Base-by-base conservation (phyloP, 2,888 invertebrate genomes). In the Dexiosoma caninum region DNA sequence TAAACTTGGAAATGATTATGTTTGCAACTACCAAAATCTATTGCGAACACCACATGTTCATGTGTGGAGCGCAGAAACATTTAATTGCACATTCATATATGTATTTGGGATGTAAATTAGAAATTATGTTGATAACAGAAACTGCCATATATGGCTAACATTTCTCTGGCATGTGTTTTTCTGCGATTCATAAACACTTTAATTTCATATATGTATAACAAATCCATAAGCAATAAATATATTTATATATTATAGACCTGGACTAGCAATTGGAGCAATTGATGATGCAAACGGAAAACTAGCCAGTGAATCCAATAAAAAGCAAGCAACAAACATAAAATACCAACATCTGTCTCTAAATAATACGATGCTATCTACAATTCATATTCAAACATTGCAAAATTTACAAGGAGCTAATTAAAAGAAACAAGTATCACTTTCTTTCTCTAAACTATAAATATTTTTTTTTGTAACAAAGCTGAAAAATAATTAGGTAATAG, bases 181-280 rank as follows among this genome's bases (percentile, higher is more conserved):
- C n/a, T n/a, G n/a, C n/a, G n/a, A n/a, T n/a, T n/a, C n/a, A n/a
- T n/a, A n/a, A n/a, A n/a, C n/a, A n/a, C n/a, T n/a, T n/a, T n/a
- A n/a, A n/a, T n/a, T 74, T 51, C 6, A 5, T 27, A 5, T 27
- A 5, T 27, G 3, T 27, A 6, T 27, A 12, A 6, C 35, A 37
- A 21, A n/a, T 1, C 7, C 5, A n/a, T 40, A 23, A 9, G n/a
- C 23, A 1, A 30, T 23, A 51, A 10, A 14, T 27, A 44, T 27
- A 9, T 66, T 40, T 62, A 10, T 67, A 44, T 55, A 62, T 81
- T 84, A 81, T 84, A 89, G 87, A 87, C 90, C 55, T 90, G 90
- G 90, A 86, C 90, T 72, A 87, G 89, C 62, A 89, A 89, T 80
- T 89, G 88, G 88, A 86, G 86, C 70, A 88, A 88, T 78, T 88